phyloP scores from a whole-genome alignment of 2,113 vertebrate species.

The Oreotrochilus melanogaster region DNA sequence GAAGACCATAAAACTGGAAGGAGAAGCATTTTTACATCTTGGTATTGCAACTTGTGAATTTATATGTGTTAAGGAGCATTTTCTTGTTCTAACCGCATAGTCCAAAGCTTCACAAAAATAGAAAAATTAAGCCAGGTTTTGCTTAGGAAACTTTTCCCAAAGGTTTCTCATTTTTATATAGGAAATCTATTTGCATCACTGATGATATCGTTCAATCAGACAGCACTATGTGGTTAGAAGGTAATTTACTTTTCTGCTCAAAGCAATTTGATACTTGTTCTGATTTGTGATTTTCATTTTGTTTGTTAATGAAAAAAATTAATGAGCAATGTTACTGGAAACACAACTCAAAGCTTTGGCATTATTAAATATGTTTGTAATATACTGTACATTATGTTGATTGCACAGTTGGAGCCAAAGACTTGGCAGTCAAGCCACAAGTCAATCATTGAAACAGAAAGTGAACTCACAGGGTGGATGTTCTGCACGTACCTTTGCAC shows the following conservation, averaged over 20 bases:
- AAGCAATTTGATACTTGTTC: conserved; percentile 82
- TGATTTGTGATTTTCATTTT: conserved; percentile 85
- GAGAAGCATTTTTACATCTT: neutral
- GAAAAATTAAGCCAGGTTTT: conserved; percentile 61
- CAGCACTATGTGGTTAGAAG: conserved; percentile 75
- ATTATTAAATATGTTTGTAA: conserved; percentile 70
- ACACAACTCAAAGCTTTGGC: conserved; percentile 66
- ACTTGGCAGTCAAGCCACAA: neutral
- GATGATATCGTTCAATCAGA: conserved; percentile 79
- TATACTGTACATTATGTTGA: conserved; percentile 33
- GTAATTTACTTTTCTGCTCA: conserved; percentile 76
- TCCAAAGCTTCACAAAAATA: conserved; percentile 36
- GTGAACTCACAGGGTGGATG: neutral
- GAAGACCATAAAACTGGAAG: conserved; percentile 5
- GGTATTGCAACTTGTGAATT: neutral
- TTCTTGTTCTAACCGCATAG: neutral
- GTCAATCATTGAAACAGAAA: neutral
- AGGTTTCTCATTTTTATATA: conserved; percentile 68
- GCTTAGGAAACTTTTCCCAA: conserved; percentile 50
- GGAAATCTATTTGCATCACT: conserved; percentile 82
- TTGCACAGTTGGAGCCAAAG: conserved; percentile 30
- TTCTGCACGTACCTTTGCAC: conserved; percentile 91
- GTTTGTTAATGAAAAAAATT: conserved; percentile 85
- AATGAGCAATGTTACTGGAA: conserved; percentile 81
- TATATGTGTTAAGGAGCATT: neutral